A percentile compares a stretch with the other conserved stretches of the same genome.
phyloP scores from a whole-genome alignment of 2,113 vertebrate species.

The Vidua macroura region DNA sequence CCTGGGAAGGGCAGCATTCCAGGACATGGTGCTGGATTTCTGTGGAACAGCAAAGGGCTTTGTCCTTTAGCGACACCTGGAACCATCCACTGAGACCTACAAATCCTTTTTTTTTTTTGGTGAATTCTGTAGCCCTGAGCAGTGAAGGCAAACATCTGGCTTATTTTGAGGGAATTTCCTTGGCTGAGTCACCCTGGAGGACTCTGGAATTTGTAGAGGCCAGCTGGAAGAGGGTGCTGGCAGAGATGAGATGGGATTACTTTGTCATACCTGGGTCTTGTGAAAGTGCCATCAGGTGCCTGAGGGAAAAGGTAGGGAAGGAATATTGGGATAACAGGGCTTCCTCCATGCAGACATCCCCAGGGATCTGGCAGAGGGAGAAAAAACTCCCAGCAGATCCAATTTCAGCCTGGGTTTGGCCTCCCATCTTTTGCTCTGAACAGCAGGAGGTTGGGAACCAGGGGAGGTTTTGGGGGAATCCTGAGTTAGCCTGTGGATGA shows the following conservation, averaged over 20 bases:
- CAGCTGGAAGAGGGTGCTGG: not conserved
- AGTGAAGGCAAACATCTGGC: not conserved
- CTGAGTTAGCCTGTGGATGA: not conserved
- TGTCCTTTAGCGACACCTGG: not conserved
- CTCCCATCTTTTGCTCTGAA: not conserved
- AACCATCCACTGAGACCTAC: not conserved
- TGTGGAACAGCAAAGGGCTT: not conserved
- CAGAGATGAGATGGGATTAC: not conserved
- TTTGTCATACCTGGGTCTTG: not conserved
- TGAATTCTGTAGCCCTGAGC: not conserved
- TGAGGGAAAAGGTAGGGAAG: not conserved
- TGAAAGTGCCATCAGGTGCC: not conserved
- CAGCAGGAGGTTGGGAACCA: not conserved
- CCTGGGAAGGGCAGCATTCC: not conserved
- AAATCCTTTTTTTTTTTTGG: not conserved
- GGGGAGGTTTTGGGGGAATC: not conserved
- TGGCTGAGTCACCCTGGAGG: not conserved
- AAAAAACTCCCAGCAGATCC: not conserved
- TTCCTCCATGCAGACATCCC: not conserved
- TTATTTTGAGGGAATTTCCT: not conserved
- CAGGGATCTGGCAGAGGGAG: not conserved
- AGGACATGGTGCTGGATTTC: fast-evolving
- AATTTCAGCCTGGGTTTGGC: not conserved
- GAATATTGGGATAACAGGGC: not conserved
- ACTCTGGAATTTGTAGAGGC: not conserved